These are phyloP conservation scores for Pygoscelis adeliae DNA, from an alignment of 2,113 vertebrate species.

Conservation along the genomic window DNA sequence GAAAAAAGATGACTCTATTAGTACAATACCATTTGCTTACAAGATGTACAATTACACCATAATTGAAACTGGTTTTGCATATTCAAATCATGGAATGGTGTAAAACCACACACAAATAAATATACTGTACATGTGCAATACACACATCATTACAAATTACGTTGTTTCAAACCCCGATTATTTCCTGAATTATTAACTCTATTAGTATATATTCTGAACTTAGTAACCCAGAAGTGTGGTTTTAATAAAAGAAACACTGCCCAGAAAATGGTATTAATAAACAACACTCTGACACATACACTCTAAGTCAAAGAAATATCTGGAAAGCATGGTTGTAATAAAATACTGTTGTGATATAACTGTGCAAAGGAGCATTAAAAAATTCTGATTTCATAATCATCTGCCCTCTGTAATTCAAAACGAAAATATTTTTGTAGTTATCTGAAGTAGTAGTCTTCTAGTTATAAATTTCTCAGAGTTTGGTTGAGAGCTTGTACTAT, in stretches of 20 bases:
- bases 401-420: not conserved
- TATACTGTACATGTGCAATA: not conserved
- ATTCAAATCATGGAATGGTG: not conserved
- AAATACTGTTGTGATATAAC: not conserved
- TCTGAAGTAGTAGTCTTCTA: not conserved
- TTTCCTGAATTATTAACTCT: not conserved
- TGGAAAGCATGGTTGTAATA: not conserved
- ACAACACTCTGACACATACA: not conserved
- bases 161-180: not conserved
- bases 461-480: not conserved
- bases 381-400: not conserved
- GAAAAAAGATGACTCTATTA: rapidly evolving
- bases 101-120: not conserved
- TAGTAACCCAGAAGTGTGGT: not conserved
- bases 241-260: not conserved
- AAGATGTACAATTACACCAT: not conserved
- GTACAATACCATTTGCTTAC: not conserved
- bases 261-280: not conserved
- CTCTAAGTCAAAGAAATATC: not conserved
- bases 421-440: not conserved
- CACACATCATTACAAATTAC: not conserved
- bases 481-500: not conserved
- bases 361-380: slow-evolving; percentile 16
- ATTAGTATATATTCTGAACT: not conserved
- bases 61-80: not conserved